phyloP scores from a whole-genome alignment of 2,113 vertebrate genomes.

The Neofelis nebulosa region DNA sequence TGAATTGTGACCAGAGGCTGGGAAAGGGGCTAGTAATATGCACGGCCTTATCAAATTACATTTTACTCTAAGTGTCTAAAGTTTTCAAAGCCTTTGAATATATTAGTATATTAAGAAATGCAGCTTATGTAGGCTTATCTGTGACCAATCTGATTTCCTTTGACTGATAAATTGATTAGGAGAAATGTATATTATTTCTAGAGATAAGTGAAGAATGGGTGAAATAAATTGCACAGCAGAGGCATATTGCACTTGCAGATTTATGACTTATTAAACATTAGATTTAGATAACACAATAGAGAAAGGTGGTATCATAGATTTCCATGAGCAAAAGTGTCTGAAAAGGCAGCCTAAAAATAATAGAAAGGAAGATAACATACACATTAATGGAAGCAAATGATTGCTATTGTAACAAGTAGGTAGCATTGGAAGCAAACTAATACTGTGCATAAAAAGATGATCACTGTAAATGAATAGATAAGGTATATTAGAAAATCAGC shows the following conservation, averaged over 20 bases:
- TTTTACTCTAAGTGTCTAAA: neutral
- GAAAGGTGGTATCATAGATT: constrained; percentile 18
- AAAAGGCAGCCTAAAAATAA: neutral
- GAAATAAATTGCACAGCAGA: neutral
- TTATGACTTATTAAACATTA: constrained; percentile 3
- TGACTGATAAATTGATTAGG: neutral
- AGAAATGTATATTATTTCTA: constrained; percentile 9
- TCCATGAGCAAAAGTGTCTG: neutral
- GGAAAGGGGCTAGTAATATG: neutral
- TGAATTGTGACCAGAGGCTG: neutral
- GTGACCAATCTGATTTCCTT: constrained; percentile 31
- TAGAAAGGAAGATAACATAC: constrained; percentile 19
- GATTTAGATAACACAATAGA: neutral
- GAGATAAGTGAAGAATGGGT: neutral
- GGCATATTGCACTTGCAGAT: neutral
- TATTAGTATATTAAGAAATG: neutral
- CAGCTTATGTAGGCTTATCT: neutral
- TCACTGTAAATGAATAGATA: constrained; percentile 63
- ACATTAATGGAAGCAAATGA: neutral
- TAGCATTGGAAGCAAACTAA: constrained; percentile 54
- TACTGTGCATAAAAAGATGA: constrained; percentile 51
- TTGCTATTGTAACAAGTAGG: neutral
- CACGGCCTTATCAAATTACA: neutral
- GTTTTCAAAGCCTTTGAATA: neutral
- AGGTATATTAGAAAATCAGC: constrained; percentile 62